Evolutionary conservation across 2,797 vertebrate species (phyloP).

Genomic region (Chelon auratus): DNA sequence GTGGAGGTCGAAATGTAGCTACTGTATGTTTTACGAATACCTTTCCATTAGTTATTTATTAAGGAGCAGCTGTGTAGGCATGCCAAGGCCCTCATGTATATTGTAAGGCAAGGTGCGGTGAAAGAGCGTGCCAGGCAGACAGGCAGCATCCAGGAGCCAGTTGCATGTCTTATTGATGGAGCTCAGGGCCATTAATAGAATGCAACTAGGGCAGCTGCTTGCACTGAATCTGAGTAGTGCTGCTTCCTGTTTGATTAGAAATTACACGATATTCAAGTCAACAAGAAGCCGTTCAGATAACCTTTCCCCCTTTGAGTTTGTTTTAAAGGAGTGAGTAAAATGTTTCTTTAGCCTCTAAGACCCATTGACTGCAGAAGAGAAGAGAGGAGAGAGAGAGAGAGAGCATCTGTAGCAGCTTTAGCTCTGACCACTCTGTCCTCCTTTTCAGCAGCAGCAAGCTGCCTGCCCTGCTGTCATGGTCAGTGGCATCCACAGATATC

Average conservation of each 20-base stretch:
- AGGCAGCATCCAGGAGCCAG: conserved; percentile 76
- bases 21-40: conserved; percentile 77
- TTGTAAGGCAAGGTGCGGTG: conserved; percentile 82
- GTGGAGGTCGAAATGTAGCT: conserved; percentile 67
- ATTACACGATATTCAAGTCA: conserved; percentile 29
- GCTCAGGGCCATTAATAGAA: conserved; percentile 82
- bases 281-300: conserved; percentile 26
- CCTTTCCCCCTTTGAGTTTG: conserved; percentile 12
- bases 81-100: conserved; percentile 84
- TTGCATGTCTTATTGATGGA: conserved; percentile 86
- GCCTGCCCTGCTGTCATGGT: conserved; percentile 79
- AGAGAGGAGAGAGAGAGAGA: not conserved
- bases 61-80: conserved; percentile 74
- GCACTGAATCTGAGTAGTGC: conserved; percentile 59
- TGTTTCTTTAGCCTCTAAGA: conserved; percentile 11
- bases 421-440: conserved; percentile 48
- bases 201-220: conserved; percentile 82
- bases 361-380: conserved; percentile 7
- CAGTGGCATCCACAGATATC: conserved; percentile 62
- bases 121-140: conserved; percentile 76
- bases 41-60: conserved; percentile 78
- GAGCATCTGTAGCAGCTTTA: conserved; percentile 11
- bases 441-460: conserved; percentile 77
- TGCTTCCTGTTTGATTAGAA: conserved; percentile 54
- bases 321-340: conserved; percentile 6